These are phyloP conservation scores for Acridotheres tristis DNA, from an alignment of 2,797 vertebrate genomes.

Conservation along the genomic window DNA sequence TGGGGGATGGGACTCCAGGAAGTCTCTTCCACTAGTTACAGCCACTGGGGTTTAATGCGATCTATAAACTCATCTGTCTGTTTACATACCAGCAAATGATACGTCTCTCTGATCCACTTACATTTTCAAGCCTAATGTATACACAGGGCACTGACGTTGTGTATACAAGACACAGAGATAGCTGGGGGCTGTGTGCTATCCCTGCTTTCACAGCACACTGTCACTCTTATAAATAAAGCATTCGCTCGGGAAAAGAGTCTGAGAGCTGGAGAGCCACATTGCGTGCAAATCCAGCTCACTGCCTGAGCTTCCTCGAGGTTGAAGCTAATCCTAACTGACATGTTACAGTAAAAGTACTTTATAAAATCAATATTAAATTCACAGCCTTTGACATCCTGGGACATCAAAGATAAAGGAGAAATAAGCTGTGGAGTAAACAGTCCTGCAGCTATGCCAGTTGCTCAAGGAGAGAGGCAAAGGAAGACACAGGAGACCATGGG, in stretches of 20 bases:
- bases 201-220: constrained; percentile 79
- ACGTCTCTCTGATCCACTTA: constrained; percentile 82
- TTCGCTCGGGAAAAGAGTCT: constrained; percentile 78
- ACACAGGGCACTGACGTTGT: constrained; percentile 78
- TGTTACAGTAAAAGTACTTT: constrained; percentile 99
- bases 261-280: constrained; percentile 80
- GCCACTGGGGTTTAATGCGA: constrained; percentile 83
- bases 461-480: constrained; percentile 70
- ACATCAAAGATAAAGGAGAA: constrained; percentile 90
- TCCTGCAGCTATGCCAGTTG: constrained; percentile 81
- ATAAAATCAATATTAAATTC: constrained; percentile 99
- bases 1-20: constrained; percentile 50
- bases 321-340: constrained; percentile 91
- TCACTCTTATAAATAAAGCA: constrained; percentile 88
- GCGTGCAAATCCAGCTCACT: constrained; percentile 91
- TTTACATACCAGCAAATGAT: constrained; percentile 86
- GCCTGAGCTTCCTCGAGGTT: constrained; percentile 80
- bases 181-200: constrained; percentile 78
- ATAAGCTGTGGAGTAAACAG: constrained; percentile 88
- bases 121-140: constrained; percentile 81
- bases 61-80: constrained; percentile 88
- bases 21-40: constrained; percentile 64
- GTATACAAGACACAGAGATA: constrained; percentile 78
- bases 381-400: constrained; percentile 90
- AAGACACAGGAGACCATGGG: constrained; percentile 76